These are phyloP conservation scores for Egretta garzetta DNA, from an alignment of 2,113 vertebrate species.

Conservation along the genomic window DNA sequence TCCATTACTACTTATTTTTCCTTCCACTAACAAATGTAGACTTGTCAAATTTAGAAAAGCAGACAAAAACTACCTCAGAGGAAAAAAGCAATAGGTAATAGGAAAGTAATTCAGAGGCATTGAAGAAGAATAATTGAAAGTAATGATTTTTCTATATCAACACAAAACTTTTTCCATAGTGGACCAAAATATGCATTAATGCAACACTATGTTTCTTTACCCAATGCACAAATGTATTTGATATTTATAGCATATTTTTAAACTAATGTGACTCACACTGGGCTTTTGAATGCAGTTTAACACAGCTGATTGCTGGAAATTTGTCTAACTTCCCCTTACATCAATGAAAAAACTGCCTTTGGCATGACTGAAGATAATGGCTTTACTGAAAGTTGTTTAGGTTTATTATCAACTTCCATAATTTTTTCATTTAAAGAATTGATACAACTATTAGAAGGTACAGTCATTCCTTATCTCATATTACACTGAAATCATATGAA, in stretches of 20 bases:
- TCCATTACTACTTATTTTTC: neutral
- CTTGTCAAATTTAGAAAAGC: neutral
- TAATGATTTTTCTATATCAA: neutral
- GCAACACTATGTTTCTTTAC: accelerated
- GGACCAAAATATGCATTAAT: neutral
- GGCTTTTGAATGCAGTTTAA: neutral
- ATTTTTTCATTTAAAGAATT: neutral
- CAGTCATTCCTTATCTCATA: neutral
- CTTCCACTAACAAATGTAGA: neutral
- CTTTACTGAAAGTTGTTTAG: neutral
- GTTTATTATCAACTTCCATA: neutral
- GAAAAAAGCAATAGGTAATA: neutral
- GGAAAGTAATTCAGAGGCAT: neutral
- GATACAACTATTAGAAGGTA: neutral
- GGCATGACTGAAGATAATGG: neutral
- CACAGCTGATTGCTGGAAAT: neutral
- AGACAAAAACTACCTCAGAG: neutral
- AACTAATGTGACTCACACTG: neutral
- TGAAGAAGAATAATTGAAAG: neutral
- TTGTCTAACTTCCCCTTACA: neutral
- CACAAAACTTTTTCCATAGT: neutral
- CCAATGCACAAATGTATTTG: neutral
- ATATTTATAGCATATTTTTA: neutral
- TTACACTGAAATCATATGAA: neutral
- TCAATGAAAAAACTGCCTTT: neutral